phyloP scores from a whole-genome alignment of 1,140 invertebrate species.

The Magallana angulata region DNA sequence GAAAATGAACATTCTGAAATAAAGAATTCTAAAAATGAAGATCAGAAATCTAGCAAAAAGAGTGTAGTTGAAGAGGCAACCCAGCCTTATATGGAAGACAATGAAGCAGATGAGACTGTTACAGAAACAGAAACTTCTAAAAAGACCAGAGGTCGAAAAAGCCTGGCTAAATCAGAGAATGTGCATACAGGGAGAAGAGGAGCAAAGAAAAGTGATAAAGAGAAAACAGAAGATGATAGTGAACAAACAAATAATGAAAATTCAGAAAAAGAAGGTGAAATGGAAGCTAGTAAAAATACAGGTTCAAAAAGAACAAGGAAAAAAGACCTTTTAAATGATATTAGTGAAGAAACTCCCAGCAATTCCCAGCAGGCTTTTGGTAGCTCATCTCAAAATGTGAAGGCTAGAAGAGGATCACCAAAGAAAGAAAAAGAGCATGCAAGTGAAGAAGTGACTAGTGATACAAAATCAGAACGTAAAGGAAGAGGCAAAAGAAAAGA shows the following conservation, averaged over 20 bases:
- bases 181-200: not conserved
- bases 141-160: not conserved
- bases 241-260: not conserved
- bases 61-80: not conserved
- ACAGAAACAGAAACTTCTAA: not conserved
- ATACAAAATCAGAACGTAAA: not conserved
- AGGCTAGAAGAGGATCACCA: not conserved
- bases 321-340: not conserved
- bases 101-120: not conserved
- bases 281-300: not conserved
- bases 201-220: not conserved
- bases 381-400: not conserved
- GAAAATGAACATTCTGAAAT: not conserved
- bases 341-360: not conserved
- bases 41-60: not conserved
- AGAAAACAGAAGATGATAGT: not conserved
- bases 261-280: not conserved
- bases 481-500: constrained; percentile 4
- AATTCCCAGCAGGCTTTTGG: not conserved
- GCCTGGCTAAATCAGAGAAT: not conserved
- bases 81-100: not conserved
- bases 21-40: not conserved
- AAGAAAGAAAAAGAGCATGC: not conserved
- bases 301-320: constrained; percentile 13
- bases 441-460: not conserved